Percentiles rank a stretch among this genome's conserved stretches.
phyloP scores from a whole-genome alignment of 2,797 vertebrate genomes.

The Oreochromis mossambicus region DNA sequence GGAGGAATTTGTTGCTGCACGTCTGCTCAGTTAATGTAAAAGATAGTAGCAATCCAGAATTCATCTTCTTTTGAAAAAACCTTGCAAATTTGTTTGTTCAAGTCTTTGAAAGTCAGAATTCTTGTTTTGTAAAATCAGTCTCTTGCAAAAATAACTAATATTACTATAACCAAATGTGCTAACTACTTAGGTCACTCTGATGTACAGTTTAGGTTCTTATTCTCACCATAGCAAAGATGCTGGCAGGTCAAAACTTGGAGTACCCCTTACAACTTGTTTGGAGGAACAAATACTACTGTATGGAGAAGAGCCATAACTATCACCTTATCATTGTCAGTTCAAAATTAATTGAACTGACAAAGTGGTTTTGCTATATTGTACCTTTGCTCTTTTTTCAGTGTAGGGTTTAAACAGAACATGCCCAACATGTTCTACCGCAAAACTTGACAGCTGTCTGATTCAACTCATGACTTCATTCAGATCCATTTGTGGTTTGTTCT shows the following conservation, averaged over 20 bases:
- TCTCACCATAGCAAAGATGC: not conserved
- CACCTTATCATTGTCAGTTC: not conserved
- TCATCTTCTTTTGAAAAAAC: not conserved
- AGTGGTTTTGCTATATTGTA: not conserved
- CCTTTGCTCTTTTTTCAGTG: not conserved
- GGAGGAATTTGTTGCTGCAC: not conserved
- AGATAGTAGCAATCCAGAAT: not conserved
- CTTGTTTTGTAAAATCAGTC: not conserved
- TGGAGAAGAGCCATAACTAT: not conserved
- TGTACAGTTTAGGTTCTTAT: not conserved
- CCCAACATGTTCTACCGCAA: not conserved
- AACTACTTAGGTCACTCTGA: not conserved
- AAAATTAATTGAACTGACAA: not conserved
- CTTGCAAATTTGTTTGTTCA: not conserved
- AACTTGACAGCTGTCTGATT: not conserved
- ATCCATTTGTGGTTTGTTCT: not conserved
- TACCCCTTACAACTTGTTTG: not conserved
- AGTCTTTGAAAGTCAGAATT: not conserved
- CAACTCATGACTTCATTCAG: not conserved
- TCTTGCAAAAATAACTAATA: not conserved
- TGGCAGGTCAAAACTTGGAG: not conserved
- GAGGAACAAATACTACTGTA: not conserved
- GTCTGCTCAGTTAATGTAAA: not conserved
- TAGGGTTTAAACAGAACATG: not conserved
- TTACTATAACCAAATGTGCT: not conserved